Evolutionary conservation across 2,113 vertebrate species (phyloP).

Genomic region (Xiphorhynchus elegans): DNA sequence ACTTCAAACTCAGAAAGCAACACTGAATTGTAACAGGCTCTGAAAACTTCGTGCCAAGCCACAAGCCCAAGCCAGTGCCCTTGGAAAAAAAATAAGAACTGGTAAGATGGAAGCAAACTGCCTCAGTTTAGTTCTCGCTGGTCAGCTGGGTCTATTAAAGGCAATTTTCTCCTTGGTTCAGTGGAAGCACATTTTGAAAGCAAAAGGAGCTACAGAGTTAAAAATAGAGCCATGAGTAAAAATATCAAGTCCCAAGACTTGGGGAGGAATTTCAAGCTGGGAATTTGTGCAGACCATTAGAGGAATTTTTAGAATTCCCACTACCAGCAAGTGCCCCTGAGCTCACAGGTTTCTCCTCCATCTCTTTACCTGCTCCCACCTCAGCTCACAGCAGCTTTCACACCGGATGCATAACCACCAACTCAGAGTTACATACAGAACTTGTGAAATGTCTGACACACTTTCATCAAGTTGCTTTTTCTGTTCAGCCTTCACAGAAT

Average conservation of each 20-base stretch:
- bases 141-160: neutral
- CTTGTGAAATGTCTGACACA: neutral
- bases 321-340: neutral
- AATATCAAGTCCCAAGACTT: neutral
- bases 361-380: neutral
- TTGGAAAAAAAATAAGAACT: neutral
- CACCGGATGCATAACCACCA: neutral
- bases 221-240: slow-evolving; percentile 26
- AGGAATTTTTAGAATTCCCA: neutral
- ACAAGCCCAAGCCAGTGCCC: neutral
- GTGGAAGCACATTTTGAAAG: neutral
- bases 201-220: neutral
- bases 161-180: neutral
- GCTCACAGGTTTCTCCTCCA: neutral
- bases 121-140: neutral
- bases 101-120: neutral
- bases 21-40: neutral
- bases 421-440: neutral
- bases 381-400: neutral
- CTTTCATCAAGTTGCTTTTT: neutral
- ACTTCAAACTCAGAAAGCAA: neutral
- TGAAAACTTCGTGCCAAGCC: neutral
- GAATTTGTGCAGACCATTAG: neutral
- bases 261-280: neutral
- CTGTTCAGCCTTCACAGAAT: neutral